These are phyloP conservation scores for Elegia similella DNA, from an alignment of 2,888 invertebrate species.

Conservation along the genomic window DNA sequence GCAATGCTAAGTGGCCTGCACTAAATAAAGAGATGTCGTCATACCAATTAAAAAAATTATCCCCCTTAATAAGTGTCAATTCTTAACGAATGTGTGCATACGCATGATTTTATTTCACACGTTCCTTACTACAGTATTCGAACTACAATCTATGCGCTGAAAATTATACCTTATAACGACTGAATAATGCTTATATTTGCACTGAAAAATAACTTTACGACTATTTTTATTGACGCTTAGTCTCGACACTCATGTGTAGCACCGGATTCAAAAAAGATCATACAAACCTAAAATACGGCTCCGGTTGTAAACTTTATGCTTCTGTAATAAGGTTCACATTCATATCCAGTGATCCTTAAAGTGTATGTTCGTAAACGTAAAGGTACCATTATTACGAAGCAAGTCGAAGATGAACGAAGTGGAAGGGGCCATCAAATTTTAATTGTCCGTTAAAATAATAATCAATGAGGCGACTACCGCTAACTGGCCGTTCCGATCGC, in stretches of 20 bases:
- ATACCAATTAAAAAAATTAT: conserved; percentile 81
- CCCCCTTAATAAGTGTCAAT: conserved; percentile 81
- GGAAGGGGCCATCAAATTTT: conserved; percentile 79
- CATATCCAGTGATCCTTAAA: background rate
- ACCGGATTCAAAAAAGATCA: conserved; percentile 58
- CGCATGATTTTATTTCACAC: conserved; percentile 80
- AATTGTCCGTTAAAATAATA: conserved; percentile 81
- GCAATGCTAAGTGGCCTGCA: conserved; percentile 54
- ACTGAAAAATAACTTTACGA: conserved; percentile 58
- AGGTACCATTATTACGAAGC: conserved; percentile 49
- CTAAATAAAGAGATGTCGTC: conserved; percentile 77
- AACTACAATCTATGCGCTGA: conserved; percentile 27
- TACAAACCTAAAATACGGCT: conserved; percentile 35
- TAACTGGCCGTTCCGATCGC: conserved; percentile 45
- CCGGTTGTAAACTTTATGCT: conserved; percentile 34
- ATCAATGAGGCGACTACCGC: conserved; percentile 77
- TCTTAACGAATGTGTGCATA: conserved; percentile 81
- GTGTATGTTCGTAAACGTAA: conserved; percentile 30
- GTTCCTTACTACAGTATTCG: conserved; percentile 58
- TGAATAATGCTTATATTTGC: conserved; percentile 46
- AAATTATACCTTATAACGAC: conserved; percentile 40
- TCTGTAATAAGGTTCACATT: conserved; percentile 17
- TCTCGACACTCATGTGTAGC: conserved; percentile 72
- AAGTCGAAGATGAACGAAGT: conserved; percentile 75
- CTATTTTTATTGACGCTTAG: conserved; percentile 80